phyloP scores from a whole-genome alignment of 2,888 invertebrate genomes.

The Myathropa florea region DNA sequence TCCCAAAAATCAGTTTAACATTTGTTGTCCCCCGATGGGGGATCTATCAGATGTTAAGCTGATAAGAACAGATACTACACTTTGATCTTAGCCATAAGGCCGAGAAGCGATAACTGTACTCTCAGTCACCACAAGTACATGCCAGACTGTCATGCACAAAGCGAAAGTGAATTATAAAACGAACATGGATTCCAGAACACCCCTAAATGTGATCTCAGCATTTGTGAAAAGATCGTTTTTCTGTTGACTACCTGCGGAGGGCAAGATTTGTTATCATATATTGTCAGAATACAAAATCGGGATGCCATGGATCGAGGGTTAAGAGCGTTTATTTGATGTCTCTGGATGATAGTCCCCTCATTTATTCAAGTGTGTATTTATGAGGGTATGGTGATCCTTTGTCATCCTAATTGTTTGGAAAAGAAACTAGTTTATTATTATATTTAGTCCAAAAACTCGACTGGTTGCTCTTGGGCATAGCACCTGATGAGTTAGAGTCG shows the following conservation, averaged over 20 bases:
- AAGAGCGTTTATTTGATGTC: too few relatives aligned
- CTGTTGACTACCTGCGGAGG: background rate
- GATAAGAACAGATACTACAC: conserved; percentile 87
- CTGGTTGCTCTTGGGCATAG: too few relatives aligned
- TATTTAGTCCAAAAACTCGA: too few relatives aligned
- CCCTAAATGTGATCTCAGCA: background rate
- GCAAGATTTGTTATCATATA: too few relatives aligned
- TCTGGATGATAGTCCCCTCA: too few relatives aligned
- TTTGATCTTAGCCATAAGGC: conserved; percentile 84
- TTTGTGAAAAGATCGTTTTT: background rate
- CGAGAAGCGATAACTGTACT: conserved; percentile 81
- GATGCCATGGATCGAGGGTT: too few relatives aligned
- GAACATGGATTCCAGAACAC: background rate
- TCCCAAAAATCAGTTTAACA: conserved; percentile 84
- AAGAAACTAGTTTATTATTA: too few relatives aligned
- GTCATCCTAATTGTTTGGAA: too few relatives aligned
- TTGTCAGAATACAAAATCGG: too few relatives aligned
- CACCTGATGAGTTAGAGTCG: too few relatives aligned
- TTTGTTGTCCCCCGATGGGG: conserved; percentile 82
- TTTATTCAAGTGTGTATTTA: too few relatives aligned
- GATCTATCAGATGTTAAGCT: conserved; percentile 86
- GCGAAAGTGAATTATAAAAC: background rate
- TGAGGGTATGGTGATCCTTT: too few relatives aligned
- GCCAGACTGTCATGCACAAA: background rate
- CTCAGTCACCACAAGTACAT: background rate